Evolutionary conservation across 2,113 vertebrate species (phyloP).

Genomic region (Pteronura brasiliensis): DNA sequence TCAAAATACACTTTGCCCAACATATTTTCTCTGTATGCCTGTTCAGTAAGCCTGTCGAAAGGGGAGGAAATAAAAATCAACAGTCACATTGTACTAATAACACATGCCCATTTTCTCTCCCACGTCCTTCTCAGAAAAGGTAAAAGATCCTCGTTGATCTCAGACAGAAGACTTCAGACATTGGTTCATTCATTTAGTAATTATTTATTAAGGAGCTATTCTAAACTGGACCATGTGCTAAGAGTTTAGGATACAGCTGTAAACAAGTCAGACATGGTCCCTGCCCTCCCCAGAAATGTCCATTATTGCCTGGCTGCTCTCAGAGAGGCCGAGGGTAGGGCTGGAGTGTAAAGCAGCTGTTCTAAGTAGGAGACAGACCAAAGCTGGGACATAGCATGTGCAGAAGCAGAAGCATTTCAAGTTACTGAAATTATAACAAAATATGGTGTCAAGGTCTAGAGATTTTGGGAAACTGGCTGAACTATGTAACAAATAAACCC

Average conservation of each 20-base stretch:
- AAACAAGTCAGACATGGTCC: not conserved
- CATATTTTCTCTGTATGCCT: not conserved
- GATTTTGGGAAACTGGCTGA: constrained; percentile 33
- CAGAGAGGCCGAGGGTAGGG: not conserved
- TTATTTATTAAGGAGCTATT: constrained; percentile 6
- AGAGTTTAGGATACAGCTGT: not conserved
- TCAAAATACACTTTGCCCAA: not conserved
- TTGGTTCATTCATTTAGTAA: constrained; percentile 11
- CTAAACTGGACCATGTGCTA: not conserved
- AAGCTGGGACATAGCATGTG: not conserved
- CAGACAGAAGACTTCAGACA: constrained; percentile 21
- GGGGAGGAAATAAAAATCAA: constrained; percentile 7
- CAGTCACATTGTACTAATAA: not conserved
- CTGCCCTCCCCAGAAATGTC: constrained; percentile 9
- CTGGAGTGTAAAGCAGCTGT: not conserved
- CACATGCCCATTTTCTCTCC: not conserved
- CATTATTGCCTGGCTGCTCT: not conserved
- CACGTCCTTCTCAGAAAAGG: constrained; percentile 1
- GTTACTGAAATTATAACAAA: constrained; percentile 21
- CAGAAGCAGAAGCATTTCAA: not conserved
- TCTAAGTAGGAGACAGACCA: not conserved
- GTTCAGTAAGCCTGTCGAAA: not conserved
- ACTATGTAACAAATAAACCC: not conserved
- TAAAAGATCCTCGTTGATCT: not conserved
- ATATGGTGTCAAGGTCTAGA: not conserved